Percentiles rank a stretch among this genome's conserved stretches.
These are phyloP conservation scores for Bambusicola thoracicus DNA, from an alignment of 2,113 vertebrate species.

Conservation along the genomic window DNA sequence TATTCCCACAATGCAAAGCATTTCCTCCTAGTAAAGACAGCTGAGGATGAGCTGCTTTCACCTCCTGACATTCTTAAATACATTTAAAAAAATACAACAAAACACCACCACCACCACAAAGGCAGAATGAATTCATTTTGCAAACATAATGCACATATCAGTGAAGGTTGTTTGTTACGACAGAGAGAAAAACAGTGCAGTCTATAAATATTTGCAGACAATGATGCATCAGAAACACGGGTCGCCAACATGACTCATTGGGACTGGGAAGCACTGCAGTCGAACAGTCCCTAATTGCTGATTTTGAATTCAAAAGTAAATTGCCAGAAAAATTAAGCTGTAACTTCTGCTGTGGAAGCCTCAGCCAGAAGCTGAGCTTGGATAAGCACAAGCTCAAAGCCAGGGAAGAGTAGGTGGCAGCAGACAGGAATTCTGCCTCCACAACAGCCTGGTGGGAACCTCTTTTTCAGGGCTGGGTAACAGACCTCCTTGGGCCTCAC, in stretches of 20 bases:
- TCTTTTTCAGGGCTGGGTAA: neutral
- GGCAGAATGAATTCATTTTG: neutral
- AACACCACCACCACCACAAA: neutral
- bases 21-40: neutral
- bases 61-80: neutral
- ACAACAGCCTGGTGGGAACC: neutral
- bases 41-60: neutral
- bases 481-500: neutral
- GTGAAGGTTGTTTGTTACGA: neutral
- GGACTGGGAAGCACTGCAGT: neutral
- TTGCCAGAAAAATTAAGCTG: neutral
- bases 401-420: neutral
- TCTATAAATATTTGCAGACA: neutral
- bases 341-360: neutral
- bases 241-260: neutral
- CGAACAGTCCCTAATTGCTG: neutral
- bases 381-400: neutral
- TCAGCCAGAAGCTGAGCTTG: neutral
- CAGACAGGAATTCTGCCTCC: neutral
- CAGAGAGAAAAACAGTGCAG: neutral
- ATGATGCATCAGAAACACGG: neutral
- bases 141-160: neutral
- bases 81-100: neutral
- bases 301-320: neutral
- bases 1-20: neutral